Percentiles rank a stretch among this genome's conserved stretches.
Conservation (phyloP, 2,113 vertebrate genomes). For the Canis aureus region DNA sequence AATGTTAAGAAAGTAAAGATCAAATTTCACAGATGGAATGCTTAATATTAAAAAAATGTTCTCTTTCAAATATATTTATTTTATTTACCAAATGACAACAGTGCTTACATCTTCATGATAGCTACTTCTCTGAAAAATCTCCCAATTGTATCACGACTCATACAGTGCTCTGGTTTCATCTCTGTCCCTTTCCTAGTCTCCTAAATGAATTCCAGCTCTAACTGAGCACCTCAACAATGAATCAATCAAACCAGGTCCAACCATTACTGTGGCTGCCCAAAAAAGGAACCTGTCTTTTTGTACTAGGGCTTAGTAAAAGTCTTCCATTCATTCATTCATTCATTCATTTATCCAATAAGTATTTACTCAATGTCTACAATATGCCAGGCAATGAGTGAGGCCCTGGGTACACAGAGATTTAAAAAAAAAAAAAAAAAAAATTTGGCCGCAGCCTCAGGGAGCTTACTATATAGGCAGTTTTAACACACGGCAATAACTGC, state of each 20-base stretch:
- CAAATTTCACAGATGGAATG: neutral
- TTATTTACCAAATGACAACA: constrained; percentile 27
- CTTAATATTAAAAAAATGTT: constrained; percentile 16
- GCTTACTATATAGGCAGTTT: neutral
- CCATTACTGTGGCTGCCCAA: neutral
- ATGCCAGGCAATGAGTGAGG: neutral
- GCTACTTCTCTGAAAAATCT: constrained; percentile 31
- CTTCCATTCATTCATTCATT: constrained; percentile 24
- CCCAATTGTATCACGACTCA: neutral
- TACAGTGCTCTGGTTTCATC: neutral
- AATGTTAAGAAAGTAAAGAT: neutral
- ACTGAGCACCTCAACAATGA: neutral
- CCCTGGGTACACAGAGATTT: neutral
- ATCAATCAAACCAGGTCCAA: neutral
- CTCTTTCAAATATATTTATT: neutral
- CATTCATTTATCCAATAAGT: neutral
- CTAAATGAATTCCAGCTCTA: constrained; percentile 22
- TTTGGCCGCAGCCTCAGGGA: neutral
- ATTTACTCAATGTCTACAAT: neutral
- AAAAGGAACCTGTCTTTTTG: neutral
- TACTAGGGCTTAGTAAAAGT: neutral
- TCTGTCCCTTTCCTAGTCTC: neutral
- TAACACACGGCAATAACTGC: neutral
- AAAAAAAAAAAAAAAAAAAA: neutral
- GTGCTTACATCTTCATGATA: neutral